phyloP scores from a whole-genome alignment of 2,888 invertebrate genomes.

The Frankliniella fusca region DNA sequence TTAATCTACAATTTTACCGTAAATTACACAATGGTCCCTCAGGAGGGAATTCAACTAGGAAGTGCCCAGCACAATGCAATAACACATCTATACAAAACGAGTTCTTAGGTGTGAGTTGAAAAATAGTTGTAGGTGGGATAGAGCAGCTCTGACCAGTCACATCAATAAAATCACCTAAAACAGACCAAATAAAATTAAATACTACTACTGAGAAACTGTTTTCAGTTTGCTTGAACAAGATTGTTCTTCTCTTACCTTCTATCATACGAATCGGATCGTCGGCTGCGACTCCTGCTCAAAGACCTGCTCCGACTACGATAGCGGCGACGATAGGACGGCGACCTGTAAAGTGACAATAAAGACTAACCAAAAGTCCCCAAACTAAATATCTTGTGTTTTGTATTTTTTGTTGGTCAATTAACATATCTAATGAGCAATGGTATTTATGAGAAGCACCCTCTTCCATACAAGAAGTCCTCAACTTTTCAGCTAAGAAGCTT shows the following conservation, averaged over 20 bases:
- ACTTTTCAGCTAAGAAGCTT: background rate
- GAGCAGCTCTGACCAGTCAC: background rate
- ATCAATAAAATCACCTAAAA: background rate
- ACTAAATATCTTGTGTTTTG: background rate
- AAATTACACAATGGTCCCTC: conserved; percentile 5
- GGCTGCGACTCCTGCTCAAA: background rate
- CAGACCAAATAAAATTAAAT: background rate
- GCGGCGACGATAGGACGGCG: background rate
- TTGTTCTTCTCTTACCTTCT: background rate
- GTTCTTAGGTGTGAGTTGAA: background rate
- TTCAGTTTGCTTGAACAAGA: background rate
- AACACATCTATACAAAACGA: background rate
- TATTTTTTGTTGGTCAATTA: background rate
- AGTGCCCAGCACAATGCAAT: background rate
- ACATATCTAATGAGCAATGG: background rate
- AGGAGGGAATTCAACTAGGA: background rate
- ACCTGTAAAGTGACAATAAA: background rate
- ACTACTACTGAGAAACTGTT: background rate
- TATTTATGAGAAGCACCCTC: background rate
- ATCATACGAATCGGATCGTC: background rate
- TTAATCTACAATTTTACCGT: background rate
- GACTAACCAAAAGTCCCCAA: background rate
- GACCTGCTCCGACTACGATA: background rate
- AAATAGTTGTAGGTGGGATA: background rate
- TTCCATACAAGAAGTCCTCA: background rate